Evolutionary conservation across 2,797 vertebrate species (phyloP).

Genomic region (Hyperoplus lanceolatus): DNA sequence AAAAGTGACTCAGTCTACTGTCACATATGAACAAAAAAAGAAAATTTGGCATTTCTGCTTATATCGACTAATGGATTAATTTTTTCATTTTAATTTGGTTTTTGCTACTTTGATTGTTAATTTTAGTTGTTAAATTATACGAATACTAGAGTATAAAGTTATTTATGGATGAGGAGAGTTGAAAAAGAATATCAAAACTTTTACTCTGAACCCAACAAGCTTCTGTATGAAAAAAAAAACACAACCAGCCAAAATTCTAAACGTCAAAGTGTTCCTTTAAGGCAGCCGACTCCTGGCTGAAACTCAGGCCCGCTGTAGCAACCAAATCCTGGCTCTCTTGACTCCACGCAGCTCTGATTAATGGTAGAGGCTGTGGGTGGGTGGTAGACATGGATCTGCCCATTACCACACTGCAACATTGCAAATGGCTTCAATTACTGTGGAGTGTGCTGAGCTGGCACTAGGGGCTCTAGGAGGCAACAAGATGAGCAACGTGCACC

Average conservation of each 20-base stretch:
- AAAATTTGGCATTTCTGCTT: conserved; percentile 8
- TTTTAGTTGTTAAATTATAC: background rate
- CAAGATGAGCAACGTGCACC: conserved; percentile 79
- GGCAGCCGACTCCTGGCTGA: conserved; percentile 78
- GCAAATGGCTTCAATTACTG: conserved; percentile 92
- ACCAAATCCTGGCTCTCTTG: conserved; percentile 81
- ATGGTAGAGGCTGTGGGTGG: conserved; percentile 88
- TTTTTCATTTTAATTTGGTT: background rate
- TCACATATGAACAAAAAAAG: background rate
- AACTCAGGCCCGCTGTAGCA: conserved; percentile 79
- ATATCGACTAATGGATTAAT: background rate
- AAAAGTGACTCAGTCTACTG: background rate
- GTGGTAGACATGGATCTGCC: conserved; percentile 88
- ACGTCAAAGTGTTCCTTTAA: conserved; percentile 77
- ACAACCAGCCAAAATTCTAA: conserved; percentile 60
- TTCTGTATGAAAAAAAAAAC: conserved; percentile 6
- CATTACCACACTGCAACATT: conserved; percentile 89
- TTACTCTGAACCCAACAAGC: conserved; percentile 30
- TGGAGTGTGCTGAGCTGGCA: conserved; percentile 88
- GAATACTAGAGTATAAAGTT: conserved; percentile 8
- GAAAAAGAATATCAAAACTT: conserved; percentile 52
- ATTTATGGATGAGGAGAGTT: conserved; percentile 13
- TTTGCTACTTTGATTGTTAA: background rate
- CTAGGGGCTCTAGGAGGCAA: conserved; percentile 78
- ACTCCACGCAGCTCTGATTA: conserved; percentile 87